A percentile compares a stretch with the other conserved stretches of the same genome.
These are phyloP conservation scores for Dasypogon diadema DNA, from an alignment of 2,888 invertebrate genomes.

Conservation along the genomic window DNA sequence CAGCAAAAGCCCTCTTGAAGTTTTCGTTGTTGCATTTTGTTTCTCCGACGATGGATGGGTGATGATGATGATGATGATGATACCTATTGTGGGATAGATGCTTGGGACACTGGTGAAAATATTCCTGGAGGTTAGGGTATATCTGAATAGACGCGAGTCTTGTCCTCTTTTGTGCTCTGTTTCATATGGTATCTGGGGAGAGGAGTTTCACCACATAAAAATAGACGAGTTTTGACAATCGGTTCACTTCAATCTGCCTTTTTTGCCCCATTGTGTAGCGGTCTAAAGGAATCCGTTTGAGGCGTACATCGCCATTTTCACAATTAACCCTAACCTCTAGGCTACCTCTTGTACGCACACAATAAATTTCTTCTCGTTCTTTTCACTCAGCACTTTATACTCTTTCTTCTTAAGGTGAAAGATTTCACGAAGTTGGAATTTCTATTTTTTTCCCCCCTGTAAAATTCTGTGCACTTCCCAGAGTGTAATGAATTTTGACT, in stretches of 20 bases:
- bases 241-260: slow-evolving; percentile 42
- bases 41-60: slow-evolving; percentile 43
- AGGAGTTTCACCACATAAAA: slow-evolving; percentile 4
- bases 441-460: no score
- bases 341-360: slow-evolving; percentile 33
- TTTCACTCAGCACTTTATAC: not conserved
- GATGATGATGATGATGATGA: no score
- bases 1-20: slow-evolving; percentile 30
- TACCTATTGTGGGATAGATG: slow-evolving; percentile 47
- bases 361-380: slow-evolving; percentile 30
- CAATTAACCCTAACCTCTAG: slow-evolving; percentile 45
- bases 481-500: no score
- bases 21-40: slow-evolving; percentile 50
- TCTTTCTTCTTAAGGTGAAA: no score
- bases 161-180: slow-evolving; percentile 1
- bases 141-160: slow-evolving; percentile 15
- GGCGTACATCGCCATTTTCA: slow-evolving; percentile 17
- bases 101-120: slow-evolving; percentile 45
- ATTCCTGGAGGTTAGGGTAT: slow-evolving; percentile 45
- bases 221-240: slow-evolving; percentile 48
- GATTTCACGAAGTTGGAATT: no score
- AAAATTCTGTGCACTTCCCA: no score
- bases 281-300: slow-evolving; percentile 36
- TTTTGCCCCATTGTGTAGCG: slow-evolving; percentile 6
- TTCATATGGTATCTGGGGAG: not conserved